Percentiles rank a stretch among this genome's conserved stretches.
Conservation (phyloP, 2,113 vertebrate species). For the Protobothrops flavoviridis region DNA sequence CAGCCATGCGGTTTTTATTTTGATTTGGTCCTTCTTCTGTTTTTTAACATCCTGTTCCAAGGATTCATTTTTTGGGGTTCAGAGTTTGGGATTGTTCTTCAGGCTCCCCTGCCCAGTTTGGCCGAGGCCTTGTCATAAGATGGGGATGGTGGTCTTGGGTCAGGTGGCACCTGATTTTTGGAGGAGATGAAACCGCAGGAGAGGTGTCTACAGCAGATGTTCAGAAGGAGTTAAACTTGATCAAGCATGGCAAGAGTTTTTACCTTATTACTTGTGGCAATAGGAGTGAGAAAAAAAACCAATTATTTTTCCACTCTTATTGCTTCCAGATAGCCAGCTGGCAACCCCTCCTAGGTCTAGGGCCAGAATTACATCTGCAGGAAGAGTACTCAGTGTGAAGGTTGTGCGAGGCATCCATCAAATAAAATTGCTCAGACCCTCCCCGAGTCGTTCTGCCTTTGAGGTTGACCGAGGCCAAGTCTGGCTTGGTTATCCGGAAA, state of each 20-base stretch:
- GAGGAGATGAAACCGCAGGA: not conserved
- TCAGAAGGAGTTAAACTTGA: not conserved
- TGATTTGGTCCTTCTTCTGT: not conserved
- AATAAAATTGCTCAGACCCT: not conserved
- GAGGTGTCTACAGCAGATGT: not conserved
- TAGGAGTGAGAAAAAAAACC: not conserved
- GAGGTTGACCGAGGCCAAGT: not conserved
- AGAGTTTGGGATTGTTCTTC: not conserved
- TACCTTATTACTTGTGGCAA: not conserved
- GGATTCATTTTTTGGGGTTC: not conserved
- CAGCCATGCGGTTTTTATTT: not conserved
- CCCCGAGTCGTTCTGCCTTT: not conserved
- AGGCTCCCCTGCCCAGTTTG: not conserved
- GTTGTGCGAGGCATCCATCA: not conserved
- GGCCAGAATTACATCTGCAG: not conserved
- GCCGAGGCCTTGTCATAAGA: not conserved
- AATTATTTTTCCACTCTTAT: not conserved
- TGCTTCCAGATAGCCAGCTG: not conserved
- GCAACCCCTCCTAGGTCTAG: not conserved
- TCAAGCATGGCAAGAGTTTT: not conserved
- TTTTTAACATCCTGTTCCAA: not conserved
- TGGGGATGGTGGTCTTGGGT: not conserved
- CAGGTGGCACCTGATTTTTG: not conserved
- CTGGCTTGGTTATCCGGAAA: not conserved
- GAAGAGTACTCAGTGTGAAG: not conserved